Percentiles rank a stretch among this genome's conserved stretches.
Evolutionary conservation across 2,797 vertebrate species (phyloP).

Genomic region (Microhierax caerulescens): DNA sequence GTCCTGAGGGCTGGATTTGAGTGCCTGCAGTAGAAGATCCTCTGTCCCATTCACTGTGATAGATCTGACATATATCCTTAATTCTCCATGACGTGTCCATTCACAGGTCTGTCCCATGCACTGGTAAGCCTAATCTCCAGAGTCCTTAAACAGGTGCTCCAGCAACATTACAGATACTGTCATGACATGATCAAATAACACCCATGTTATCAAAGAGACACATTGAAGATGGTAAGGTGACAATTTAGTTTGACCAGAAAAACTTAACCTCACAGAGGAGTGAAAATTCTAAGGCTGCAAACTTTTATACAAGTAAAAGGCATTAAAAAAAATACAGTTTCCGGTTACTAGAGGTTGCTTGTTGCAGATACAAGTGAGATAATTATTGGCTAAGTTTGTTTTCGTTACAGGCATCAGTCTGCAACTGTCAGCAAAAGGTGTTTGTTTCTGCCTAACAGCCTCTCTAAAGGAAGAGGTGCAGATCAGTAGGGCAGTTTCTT

Average conservation of each 20-base stretch:
- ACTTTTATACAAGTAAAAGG: background rate
- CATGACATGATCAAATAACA: background rate
- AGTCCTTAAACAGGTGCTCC: background rate
- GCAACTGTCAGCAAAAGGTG: background rate
- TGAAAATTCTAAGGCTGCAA: background rate
- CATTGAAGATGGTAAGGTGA: background rate
- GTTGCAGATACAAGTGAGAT: background rate
- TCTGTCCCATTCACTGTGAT: background rate
- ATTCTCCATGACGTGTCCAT: background rate
- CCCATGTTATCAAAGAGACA: background rate
- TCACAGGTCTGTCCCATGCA: background rate
- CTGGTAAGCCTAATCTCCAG: background rate
- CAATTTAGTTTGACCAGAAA: background rate
- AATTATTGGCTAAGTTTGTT: background rate
- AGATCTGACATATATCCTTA: background rate
- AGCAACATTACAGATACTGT: background rate
- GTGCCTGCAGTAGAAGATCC: background rate
- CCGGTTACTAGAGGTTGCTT: background rate
- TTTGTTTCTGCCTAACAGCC: background rate
- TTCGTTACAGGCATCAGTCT: background rate
- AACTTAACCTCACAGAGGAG: background rate
- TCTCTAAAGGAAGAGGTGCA: background rate
- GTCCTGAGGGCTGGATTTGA: background rate
- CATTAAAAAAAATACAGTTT: background rate
- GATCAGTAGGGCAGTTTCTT: background rate